Evolutionary conservation across 1,140 invertebrate genomes (phyloP).

Genomic region (Vanessa atalanta): DNA sequence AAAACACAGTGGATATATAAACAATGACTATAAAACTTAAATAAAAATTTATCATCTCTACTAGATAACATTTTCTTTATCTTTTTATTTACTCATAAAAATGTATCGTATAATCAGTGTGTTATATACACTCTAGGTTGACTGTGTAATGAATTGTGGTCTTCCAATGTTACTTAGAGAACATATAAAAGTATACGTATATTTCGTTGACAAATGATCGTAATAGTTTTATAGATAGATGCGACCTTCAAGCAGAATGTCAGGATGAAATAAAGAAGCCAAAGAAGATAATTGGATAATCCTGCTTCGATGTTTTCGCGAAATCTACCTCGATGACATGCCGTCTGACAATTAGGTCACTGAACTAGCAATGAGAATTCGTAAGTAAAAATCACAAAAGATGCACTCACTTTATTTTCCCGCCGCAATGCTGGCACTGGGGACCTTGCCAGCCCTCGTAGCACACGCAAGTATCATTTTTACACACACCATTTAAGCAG

Average conservation of each 20-base stretch:
- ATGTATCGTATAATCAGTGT: too few species aligned
- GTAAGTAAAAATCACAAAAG: conserved; percentile 33
- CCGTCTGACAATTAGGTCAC: conserved; percentile 72
- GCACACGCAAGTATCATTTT: conserved; percentile 93
- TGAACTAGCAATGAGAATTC: conserved; percentile 53
- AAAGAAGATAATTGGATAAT: conserved; percentile 78
- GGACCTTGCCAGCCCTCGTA: conserved; percentile 94
- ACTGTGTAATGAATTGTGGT: not conserved
- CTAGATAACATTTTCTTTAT: too few species aligned
- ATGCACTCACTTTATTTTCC: conserved; percentile 92
- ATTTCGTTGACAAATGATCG: conserved; percentile 16
- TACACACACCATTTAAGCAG: conserved; percentile 83
- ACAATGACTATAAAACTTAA: too few species aligned
- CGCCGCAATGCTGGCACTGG: conserved; percentile 93
- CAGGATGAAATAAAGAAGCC: conserved; percentile 68
- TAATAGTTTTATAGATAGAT: conserved; percentile 16
- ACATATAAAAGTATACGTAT: not conserved
- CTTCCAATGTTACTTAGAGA: conserved; percentile 14
- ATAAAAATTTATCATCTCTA: too few species aligned
- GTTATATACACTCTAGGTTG: not conserved
- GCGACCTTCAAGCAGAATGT: conserved; percentile 53
- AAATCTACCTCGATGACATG: conserved; percentile 53
- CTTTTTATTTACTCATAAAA: too few species aligned
- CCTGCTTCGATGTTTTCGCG: conserved; percentile 64
- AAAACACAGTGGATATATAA: too few species aligned